Evolutionary conservation across 2,888 invertebrate genomes (phyloP).

Genomic region (Biston stratarius): DNA sequence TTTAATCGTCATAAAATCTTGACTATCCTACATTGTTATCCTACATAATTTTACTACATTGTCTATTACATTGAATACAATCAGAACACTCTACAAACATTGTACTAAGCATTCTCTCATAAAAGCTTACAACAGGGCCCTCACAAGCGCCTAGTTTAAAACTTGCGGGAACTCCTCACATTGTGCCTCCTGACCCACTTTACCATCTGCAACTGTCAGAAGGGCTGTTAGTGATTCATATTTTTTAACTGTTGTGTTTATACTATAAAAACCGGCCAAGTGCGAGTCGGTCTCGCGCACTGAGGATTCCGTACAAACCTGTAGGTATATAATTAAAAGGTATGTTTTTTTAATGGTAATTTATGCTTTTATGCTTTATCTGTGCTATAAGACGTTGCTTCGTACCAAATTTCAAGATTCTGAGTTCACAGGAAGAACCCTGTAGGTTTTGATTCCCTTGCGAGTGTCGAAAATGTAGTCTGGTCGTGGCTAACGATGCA

Average conservation of each 20-base stretch:
- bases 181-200: conserved; percentile 55
- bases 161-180: conserved; percentile 22
- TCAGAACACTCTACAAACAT: not conserved
- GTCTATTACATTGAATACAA: not conserved
- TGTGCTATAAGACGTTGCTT: too few relatives aligned
- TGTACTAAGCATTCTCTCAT: not conserved
- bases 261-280: not conserved
- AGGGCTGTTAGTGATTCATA: conserved; percentile 45
- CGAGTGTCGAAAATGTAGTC: too few relatives aligned
- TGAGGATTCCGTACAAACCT: too few relatives aligned
- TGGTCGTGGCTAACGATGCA: too few relatives aligned
- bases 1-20: not conserved
- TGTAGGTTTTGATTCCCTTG: too few relatives aligned
- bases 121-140: conserved; percentile 6
- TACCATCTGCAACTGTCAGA: conserved; percentile 3
- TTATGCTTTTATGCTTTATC: too few relatives aligned
- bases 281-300: too few relatives aligned
- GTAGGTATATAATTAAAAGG: too few relatives aligned
- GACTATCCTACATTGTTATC: not conserved
- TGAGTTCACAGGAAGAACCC: too few relatives aligned
- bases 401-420: too few relatives aligned
- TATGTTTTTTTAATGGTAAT: too few relatives aligned
- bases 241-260: not conserved
- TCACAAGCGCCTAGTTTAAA: conserved; percentile 28
- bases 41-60: not conserved